These are phyloP conservation scores for Salvator merianae DNA, from an alignment of 2,113 vertebrate species.

Conservation along the genomic window DNA sequence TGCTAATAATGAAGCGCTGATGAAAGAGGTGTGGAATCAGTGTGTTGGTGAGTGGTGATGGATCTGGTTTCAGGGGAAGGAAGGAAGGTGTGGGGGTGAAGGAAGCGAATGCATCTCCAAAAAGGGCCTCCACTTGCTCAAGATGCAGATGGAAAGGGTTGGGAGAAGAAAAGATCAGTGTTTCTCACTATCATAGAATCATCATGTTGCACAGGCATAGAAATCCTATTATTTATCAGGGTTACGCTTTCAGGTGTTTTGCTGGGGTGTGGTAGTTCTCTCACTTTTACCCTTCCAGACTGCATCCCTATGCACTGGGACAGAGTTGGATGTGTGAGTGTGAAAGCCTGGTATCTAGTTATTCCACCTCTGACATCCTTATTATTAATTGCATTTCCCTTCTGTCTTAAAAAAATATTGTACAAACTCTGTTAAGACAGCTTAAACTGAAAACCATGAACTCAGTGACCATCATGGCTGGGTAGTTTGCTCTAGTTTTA, in stretches of 20 bases:
- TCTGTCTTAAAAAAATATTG: too few relatives aligned
- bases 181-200: neutral
- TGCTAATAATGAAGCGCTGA: conserved; percentile 16
- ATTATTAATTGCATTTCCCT: too few relatives aligned
- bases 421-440: too few relatives aligned
- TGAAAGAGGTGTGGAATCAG: neutral
- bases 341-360: too few relatives aligned
- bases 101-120: conserved; percentile 10
- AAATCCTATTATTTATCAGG: neutral
- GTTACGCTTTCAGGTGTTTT: neutral
- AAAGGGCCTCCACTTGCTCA: neutral
- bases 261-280: too few relatives aligned
- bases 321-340: too few relatives aligned
- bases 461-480: too few relatives aligned
- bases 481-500: too few relatives aligned
- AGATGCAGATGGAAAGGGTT: neutral
- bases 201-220: neutral
- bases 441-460: too few relatives aligned
- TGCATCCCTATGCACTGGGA: too few relatives aligned
- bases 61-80: neutral
- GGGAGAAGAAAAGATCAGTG: neutral
- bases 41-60: conserved; percentile 19
- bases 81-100: neutral
- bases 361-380: too few relatives aligned
- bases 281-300: too few relatives aligned